These are phyloP conservation scores for Epizoanthus rinbou DNA, from an alignment of 92 coral and sea anemone species.

Conservation along the genomic window DNA sequence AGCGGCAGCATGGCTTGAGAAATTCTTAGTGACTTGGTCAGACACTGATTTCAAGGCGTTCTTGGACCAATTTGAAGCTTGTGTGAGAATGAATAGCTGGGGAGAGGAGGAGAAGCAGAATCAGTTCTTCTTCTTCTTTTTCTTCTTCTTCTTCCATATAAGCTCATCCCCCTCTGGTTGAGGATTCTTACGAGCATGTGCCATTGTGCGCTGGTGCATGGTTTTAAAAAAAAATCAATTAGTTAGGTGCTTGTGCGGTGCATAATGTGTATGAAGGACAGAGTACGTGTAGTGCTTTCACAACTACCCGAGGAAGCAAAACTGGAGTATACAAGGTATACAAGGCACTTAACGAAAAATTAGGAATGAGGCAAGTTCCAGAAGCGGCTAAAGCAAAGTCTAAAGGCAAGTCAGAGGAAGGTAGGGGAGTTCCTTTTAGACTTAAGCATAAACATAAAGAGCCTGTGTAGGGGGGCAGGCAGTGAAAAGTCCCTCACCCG, in stretches of 20 bases:
- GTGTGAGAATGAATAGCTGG: constrained; percentile 26
- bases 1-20: too few species aligned
- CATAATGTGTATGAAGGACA: constrained; percentile 22
- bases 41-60: background rate
- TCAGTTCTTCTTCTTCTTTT: constrained; percentile 3
- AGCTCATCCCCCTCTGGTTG: too few species aligned
- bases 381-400: constrained; percentile 32
- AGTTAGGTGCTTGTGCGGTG: too few species aligned
- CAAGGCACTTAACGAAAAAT: constrained; percentile 17
- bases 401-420: constrained; percentile 28
- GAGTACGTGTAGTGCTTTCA: background rate
- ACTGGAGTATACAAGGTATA: background rate
- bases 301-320: constrained; percentile 14
- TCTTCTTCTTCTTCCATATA: too few species aligned
- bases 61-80: constrained; percentile 21
- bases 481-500: constrained; percentile 30
- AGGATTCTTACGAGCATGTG: too few species aligned
- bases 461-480: constrained; percentile 29
- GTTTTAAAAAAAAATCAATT: too few species aligned
- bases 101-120: constrained; percentile 28
- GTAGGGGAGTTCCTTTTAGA: constrained; percentile 43
- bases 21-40: too few species aligned
- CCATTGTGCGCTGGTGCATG: too few species aligned
- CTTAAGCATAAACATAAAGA: constrained; percentile 21
- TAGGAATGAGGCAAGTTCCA: constrained; percentile 38